Percentiles rank a stretch among this genome's conserved stretches.
phyloP scores from a whole-genome alignment of 2,113 vertebrate genomes.

The Petroica traversi region DNA sequence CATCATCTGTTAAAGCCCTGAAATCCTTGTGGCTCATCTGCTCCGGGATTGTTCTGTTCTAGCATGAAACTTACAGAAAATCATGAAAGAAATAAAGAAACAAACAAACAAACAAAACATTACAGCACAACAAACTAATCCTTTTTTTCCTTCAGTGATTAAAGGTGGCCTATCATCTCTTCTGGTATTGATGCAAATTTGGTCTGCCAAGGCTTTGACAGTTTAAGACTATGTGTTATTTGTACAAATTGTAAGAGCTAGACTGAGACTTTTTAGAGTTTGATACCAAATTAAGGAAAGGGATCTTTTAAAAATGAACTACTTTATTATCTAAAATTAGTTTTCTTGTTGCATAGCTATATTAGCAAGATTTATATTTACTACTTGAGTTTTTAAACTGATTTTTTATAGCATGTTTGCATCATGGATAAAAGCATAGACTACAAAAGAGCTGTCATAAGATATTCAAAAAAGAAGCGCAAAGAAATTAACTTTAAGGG shows the following conservation, averaged over 20 bases:
- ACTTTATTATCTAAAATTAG: background rate
- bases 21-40: background rate
- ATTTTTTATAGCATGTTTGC: background rate
- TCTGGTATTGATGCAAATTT: background rate
- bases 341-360: background rate
- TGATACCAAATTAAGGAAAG: background rate
- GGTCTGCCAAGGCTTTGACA: background rate
- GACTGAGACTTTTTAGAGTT: background rate
- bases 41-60: background rate
- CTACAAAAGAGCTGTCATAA: background rate
- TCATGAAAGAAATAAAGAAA: background rate
- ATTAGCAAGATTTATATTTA: background rate
- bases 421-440: background rate
- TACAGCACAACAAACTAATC: fast-evolving
- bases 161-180: background rate
- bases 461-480: background rate
- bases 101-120: fast-evolving
- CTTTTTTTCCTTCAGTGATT: background rate
- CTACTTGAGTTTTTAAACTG: background rate
- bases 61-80: background rate
- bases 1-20: background rate
- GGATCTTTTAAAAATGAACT: background rate
- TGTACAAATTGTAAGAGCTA: background rate
- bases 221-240: background rate
- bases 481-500: background rate